phyloP scores from a whole-genome alignment of 2,888 invertebrate species.

The Luperina nickerlii region DNA sequence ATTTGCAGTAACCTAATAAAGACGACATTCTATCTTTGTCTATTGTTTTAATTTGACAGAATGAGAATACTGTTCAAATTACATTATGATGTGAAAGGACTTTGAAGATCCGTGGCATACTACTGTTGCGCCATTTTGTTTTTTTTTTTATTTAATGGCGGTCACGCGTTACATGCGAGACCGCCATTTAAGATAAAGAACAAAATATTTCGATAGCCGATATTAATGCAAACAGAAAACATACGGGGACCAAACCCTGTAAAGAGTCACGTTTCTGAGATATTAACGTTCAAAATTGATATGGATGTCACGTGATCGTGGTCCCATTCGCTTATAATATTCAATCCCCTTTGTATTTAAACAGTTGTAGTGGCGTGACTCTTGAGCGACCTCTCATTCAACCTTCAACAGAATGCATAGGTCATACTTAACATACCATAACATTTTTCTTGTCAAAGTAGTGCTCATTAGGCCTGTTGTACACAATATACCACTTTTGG shows the following conservation, averaged over 20 bases:
- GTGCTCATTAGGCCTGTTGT: conserved; percentile 1
- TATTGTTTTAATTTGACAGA: not conserved
- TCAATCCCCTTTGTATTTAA: not conserved
- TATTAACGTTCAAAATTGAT: not conserved
- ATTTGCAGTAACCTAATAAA: not conserved
- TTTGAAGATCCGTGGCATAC: not conserved
- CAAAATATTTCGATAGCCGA: not conserved
- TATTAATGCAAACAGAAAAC: not conserved
- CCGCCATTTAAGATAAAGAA: too few relatives aligned
- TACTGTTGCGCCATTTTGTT: not conserved
- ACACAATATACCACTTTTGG: conserved; percentile 23
- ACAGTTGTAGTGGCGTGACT: not conserved
- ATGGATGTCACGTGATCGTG: not conserved
- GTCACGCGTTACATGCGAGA: too few relatives aligned
- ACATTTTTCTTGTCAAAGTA: conserved; percentile 27
- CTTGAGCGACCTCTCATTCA: not conserved
- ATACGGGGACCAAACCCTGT: not conserved
- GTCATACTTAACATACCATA: not conserved
- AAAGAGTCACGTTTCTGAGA: not conserved
- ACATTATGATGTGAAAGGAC: not conserved
- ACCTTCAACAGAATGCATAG: not conserved
- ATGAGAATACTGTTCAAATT: not conserved
- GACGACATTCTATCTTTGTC: not conserved
- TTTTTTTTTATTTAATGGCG: not conserved
- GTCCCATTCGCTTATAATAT: too few relatives aligned